Conservation (phyloP, 2,797 vertebrate genomes). For the Argya squamiceps region DNA sequence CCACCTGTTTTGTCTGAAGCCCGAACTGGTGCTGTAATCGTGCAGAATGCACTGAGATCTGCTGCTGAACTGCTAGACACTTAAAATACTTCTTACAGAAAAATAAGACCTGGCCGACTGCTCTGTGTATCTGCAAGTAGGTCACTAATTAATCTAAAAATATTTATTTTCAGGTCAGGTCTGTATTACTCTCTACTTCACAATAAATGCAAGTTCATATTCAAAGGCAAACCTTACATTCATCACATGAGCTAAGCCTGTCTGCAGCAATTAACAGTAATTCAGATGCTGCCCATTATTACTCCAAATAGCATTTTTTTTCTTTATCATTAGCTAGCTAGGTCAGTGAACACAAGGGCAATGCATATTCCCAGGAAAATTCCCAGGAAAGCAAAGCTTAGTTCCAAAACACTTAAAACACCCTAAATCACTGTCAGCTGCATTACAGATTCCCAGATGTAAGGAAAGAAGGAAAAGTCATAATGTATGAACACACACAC, state of each 20-base stretch:
- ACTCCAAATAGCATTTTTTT: conserved; percentile 18
- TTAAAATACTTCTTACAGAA: background rate
- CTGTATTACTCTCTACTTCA: background rate
- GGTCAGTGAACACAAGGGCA: conserved; percentile 18
- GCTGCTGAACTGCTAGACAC: background rate
- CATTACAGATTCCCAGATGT: background rate
- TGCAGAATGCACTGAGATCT: conserved; percentile 48
- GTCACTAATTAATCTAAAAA: conserved; percentile 43
- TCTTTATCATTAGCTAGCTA: conserved; percentile 15
- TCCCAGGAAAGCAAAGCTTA: conserved; percentile 30
- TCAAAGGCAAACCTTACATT: conserved; percentile 58
- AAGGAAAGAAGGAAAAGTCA: background rate
- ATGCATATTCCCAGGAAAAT: background rate
- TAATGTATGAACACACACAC: background rate
- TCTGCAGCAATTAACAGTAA: conserved; percentile 52
- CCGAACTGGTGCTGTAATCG: background rate
- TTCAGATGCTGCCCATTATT: conserved; percentile 46
- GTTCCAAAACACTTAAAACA: background rate
- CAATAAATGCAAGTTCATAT: conserved; percentile 56
- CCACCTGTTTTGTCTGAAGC: background rate
- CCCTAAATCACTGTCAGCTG: background rate
- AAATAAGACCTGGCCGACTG: background rate
- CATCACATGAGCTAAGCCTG: conserved; percentile 22
- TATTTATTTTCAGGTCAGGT: conserved; percentile 20
- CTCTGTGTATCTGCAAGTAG: conserved; percentile 26